Base-by-base conservation (phyloP, 1,140 invertebrate genomes). In the Cyclargus thomasi region DNA sequence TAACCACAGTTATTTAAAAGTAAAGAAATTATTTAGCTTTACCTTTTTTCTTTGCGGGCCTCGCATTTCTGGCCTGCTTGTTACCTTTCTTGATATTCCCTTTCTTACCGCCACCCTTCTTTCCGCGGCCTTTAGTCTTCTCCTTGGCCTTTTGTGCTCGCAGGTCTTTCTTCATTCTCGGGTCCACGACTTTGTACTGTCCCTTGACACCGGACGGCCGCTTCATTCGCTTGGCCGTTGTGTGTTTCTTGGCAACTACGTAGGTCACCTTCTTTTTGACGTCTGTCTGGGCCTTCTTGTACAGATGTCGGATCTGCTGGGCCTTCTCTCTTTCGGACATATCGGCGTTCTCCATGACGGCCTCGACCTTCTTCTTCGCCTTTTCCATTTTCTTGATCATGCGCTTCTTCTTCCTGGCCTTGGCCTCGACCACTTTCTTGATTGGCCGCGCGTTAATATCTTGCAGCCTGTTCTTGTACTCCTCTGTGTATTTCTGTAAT, bases 351-450 rank as follows among this genome's bases (percentile, higher is more conserved):
- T 99, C 97, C 87, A 98, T 94, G 11, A 99, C 92, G 17, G 93
- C 92, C 86, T 99, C 98, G 1, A 97, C 95, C 85, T 97, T 98
- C 90, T 99, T 99, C 87, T 98, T 97, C 0, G 97, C 98, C 79
- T 96, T 97, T 75, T 99, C 97, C 83, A 99, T 88, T 83, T 95
- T 95, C 71, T 94, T 95, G 63, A 96, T 85, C 57, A 96, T 94
- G 72, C 97, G 94, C 81, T 95, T 95, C 94, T 99, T 99, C 92
- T 99, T 99, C 62, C 99, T 94, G 0, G 97, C 97, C 86, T 99
- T 99, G 0, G 99, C 99, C 92, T 99, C 98, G 73, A 98, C 94
- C 0, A 99, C 96, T 92, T 99, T 99, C 88, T 99, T 99, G 62
- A 99, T 98, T 16, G 99, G 97, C 65, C 97, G 91, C 0, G 95